A percentile compares a stretch with the other conserved stretches of the same genome.
Evolutionary conservation across 2,888 invertebrate species (phyloP).

Genomic region (Torymus texanus): DNA sequence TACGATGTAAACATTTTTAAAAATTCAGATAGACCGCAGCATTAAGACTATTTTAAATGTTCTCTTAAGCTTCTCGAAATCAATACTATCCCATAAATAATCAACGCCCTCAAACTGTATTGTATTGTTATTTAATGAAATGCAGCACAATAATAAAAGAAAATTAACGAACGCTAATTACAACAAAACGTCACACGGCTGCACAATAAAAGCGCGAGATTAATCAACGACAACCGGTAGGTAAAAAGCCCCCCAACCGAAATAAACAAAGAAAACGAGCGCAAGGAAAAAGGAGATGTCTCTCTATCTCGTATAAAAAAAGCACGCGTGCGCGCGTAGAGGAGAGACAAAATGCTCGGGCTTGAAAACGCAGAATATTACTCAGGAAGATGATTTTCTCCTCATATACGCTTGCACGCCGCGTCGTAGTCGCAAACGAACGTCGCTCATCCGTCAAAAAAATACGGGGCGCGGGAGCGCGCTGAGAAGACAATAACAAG

Average conservation of each 20-base stretch:
- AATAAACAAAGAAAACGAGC: slow-evolving; percentile 37
- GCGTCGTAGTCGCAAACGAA: slow-evolving; percentile 46
- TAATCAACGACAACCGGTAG: slow-evolving; percentile 49
- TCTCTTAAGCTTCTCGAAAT: too few species aligned
- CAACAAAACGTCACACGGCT: slow-evolving; percentile 5
- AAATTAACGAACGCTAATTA: slow-evolving; percentile 17
- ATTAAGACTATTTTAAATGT: too few species aligned
- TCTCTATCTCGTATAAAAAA: neutral
- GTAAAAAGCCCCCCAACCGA: slow-evolving; percentile 10
- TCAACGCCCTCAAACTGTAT: too few species aligned
- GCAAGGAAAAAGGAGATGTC: neutral
- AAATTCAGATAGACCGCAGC: too few species aligned
- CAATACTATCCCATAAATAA: too few species aligned
- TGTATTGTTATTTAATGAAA: neutral
- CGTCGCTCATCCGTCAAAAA: slow-evolving; percentile 54
- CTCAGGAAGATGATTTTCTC: slow-evolving; percentile 53
- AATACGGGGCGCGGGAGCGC: slow-evolving; percentile 32
- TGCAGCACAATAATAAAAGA: neutral
- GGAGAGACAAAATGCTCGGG: slow-evolving; percentile 37
- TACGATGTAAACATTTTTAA: too few species aligned
- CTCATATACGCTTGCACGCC: slow-evolving; percentile 38
- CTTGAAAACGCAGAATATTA: slow-evolving; percentile 54
- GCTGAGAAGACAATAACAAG: slow-evolving; percentile 54
- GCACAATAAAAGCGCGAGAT: slow-evolving; percentile 36
- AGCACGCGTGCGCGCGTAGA: neutral